These are phyloP conservation scores for Stomorhina lunata DNA, from an alignment of 2,888 invertebrate species.

Conservation along the genomic window DNA sequence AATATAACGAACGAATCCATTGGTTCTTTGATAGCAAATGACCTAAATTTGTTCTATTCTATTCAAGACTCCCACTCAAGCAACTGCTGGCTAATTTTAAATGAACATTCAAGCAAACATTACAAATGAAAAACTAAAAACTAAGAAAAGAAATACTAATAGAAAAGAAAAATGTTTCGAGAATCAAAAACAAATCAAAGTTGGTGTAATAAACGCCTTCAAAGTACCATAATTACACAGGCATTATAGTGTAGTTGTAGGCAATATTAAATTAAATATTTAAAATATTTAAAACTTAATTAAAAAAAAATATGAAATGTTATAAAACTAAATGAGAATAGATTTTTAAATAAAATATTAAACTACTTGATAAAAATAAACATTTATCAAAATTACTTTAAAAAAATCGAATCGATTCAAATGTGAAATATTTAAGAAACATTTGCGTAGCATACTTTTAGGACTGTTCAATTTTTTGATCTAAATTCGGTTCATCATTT, in stretches of 20 bases:
- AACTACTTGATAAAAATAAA: no score
- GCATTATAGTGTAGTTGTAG: no score
- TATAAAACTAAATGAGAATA: no score
- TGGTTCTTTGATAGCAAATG: slow-evolving; percentile 55
- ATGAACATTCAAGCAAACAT: not conserved
- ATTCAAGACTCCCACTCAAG: slow-evolving; percentile 33
- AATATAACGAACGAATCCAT: slow-evolving; percentile 42
- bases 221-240: slow-evolving; percentile 25
- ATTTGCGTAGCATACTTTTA: no score
- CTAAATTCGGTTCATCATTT: no score
- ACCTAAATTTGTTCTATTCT: slow-evolving; percentile 48
- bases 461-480: no score
- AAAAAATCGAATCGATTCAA: no score
- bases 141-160: not conserved
- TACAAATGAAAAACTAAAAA: not conserved
- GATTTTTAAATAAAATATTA: no score
- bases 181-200: slow-evolving; percentile 10
- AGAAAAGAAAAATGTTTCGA: slow-evolving; percentile 9
- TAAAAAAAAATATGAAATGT: no score
- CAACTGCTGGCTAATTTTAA: slow-evolving; percentile 44
- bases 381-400: no score
- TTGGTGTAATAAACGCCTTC: slow-evolving; percentile 21
- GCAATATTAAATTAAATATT: not conserved
- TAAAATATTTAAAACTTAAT: no score
- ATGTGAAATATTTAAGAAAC: no score